Base-by-base conservation (phyloP, 1,140 invertebrate species). In the Drosophila truncata region DNA sequence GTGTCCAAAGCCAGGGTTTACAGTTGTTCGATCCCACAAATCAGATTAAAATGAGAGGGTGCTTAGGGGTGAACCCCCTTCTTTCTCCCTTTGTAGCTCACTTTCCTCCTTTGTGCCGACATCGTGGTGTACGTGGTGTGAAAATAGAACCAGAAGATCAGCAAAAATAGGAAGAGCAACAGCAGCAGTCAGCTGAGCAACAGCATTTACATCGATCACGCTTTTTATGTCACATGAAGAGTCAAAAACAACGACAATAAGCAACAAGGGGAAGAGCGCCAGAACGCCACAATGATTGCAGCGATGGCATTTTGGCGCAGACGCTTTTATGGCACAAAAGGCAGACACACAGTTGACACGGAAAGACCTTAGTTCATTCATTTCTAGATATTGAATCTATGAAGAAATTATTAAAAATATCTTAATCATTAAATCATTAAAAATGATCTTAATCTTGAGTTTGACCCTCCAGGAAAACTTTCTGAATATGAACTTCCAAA, bases 161-260 rank as follows among this genome's bases (percentile, higher is more conserved):
- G 84, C 80, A 88, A 73, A 41, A 29, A n/a, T n/a, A n/a, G n/a
- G 47, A 31, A 27, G 35, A 37, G 52, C 33, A 49, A 35, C 42
- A 46, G 18, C 50, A 50, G n/a, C 25, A 47, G 80, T 78, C 84
- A 87, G 84, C 84, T 88, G 84, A 88, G 62, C 37, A 80, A 71
- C 72, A 78, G 78, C 72, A 84, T 85, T 90, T 85, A 90, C 81
- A 90, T 90, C 85, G 71, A 90, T 90, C 85, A 90, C 85, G 84
- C 84, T 84, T 90, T 90, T 90, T 85, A 90, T 90, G 81, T 84
- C 85, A 88, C 85, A 88, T 88, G 85, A 76, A 88, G 66, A 83
- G 41, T 49, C 50, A 35, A 27, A 35, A n/a, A 31, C 50, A 59
- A 20, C 31, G 16, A n/a, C 3, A 33, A 10, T n/a, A 54, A 44